These are phyloP conservation scores for Crenuchus spilurus DNA, from an alignment of 2,797 vertebrate species.

Conservation along the genomic window DNA sequence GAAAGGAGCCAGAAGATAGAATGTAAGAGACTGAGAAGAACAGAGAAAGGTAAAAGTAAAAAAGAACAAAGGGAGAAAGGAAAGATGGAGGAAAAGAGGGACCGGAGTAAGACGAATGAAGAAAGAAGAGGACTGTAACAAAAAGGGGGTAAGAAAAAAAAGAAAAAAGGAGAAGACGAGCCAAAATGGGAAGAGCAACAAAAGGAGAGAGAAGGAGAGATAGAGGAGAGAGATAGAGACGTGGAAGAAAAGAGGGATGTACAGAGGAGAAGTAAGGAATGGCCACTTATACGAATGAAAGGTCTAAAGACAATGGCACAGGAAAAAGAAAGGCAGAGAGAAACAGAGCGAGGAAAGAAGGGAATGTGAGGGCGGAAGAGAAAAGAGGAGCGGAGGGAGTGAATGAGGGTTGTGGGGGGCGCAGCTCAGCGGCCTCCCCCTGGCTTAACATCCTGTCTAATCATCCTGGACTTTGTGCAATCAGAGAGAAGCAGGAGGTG, in stretches of 20 bases:
- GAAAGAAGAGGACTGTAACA: background rate
- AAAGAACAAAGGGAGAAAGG: too few relatives aligned
- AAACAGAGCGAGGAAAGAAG: slow-evolving; percentile 29
- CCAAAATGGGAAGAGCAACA: too few relatives aligned
- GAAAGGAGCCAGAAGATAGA: background rate
- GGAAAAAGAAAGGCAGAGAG: background rate
- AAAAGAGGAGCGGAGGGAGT: slow-evolving; percentile 37
- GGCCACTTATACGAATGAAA: too few relatives aligned
- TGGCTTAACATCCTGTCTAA: slow-evolving; percentile 62
- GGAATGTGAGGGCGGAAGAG: slow-evolving; percentile 44
- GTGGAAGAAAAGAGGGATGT: background rate
- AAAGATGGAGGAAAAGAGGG: too few relatives aligned
- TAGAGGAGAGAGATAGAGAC: background rate
- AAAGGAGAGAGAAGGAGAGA: background rate
- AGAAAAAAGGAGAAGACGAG: too few relatives aligned
- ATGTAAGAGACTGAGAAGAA: background rate
- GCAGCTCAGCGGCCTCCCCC: slow-evolving; percentile 50
- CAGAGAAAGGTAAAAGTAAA: too few relatives aligned
- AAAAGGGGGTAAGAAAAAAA: too few relatives aligned
- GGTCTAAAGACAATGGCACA: background rate
- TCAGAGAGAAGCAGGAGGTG: slow-evolving; percentile 58
- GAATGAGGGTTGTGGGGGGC: slow-evolving; percentile 20
- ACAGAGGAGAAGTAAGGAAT: background rate
- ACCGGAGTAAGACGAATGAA: background rate
- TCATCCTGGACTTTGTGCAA: slow-evolving; percentile 64